Evolutionary conservation across 2,113 vertebrate species (phyloP), one percentile per base, ranked within the genome.

Genomic region (Myanophis thanlyinensis): DNA sequence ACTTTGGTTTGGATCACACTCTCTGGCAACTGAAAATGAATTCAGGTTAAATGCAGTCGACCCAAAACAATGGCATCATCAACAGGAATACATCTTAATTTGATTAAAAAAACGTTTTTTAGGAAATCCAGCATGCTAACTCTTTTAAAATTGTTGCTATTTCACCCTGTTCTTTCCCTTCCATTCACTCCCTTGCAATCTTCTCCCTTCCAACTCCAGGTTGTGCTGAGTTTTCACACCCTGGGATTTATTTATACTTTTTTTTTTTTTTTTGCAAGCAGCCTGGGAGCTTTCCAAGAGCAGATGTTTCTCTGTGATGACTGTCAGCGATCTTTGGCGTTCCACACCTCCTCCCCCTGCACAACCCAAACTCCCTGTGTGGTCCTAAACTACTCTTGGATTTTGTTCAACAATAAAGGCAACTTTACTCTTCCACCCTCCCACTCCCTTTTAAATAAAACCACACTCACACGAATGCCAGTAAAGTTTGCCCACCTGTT

Each of bases 381-480:
- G 99, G 99, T 99, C 99, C 98, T 98, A 98, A 98, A 98, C 98
- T 98, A 98, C 98, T 99, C 98, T 98, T 98, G 98, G 98, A 98
- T 98, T 99, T 98, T 98, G 98, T 99, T 98, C 98, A 98, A 98
- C 98, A 98, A 98, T 98, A 98, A 97, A 98, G 96, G 96, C 97
- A 96, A 96, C 97, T 96, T 96, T 96, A 96, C 95, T 95, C 94
- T 95, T 94, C 96, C 96, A 93, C 94, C 93, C 94, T 96, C 95
- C 95, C 97, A 96, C 95, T 96, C 94, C 97, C 97, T 96, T 95
- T 94, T 94, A 89, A 94, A 97, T 96, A 97, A 96, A 97, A 97
- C 93, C 95, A 95, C 95, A 92, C 96, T 95, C 95, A 95, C 94
- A 93, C 97, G 98, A 98, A 98, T 98, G 97, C 98, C 98, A 97